A percentile compares a stretch with the other conserved stretches of the same genome.
These are phyloP conservation scores for Aspidapion aeneum DNA, from an alignment of 2,888 invertebrate genomes.

Conservation along the genomic window DNA sequence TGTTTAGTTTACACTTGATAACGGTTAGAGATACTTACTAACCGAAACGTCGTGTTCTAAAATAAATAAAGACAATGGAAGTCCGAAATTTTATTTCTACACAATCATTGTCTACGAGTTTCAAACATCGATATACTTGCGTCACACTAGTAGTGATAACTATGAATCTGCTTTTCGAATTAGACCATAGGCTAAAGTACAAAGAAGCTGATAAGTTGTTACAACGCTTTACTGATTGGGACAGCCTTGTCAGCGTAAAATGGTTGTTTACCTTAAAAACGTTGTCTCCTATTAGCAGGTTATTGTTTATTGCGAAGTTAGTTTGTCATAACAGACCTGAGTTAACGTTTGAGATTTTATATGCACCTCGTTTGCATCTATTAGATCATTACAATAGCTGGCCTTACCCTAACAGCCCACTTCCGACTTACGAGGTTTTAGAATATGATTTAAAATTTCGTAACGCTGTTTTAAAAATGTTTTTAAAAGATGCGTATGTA, in stretches of 20 bases:
- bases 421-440: slow-evolving; percentile 10
- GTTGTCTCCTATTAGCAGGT: slow-evolving; percentile 29
- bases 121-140: no score
- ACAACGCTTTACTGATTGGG: slow-evolving; percentile 2
- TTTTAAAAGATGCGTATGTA: slow-evolving; percentile 24
- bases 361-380: slow-evolving; percentile 28
- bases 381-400: slow-evolving; percentile 25
- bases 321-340: slow-evolving; percentile 21
- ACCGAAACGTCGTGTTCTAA: no score
- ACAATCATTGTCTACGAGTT: no score
- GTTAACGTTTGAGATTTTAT: slow-evolving; percentile 31
- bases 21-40: no score
- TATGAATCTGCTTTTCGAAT: slow-evolving; percentile 9
- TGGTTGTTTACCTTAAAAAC: slow-evolving; percentile 24
- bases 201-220: not conserved
- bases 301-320: slow-evolving; percentile 30
- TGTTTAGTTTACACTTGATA: no score
- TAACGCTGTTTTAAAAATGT: slow-evolving; percentile 24
- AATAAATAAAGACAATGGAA: no score
- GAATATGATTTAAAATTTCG: slow-evolving; percentile 22
- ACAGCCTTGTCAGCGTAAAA: not conserved
- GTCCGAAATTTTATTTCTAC: no score
- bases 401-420: slow-evolving; percentile 20
- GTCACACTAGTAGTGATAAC: slow-evolving; percentile 38
- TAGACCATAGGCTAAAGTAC: not conserved